A percentile compares a stretch with the other conserved stretches of the same genome.
Conservation (phyloP, 2,888 invertebrate genomes). For the Pachymerium ferrugineum region DNA sequence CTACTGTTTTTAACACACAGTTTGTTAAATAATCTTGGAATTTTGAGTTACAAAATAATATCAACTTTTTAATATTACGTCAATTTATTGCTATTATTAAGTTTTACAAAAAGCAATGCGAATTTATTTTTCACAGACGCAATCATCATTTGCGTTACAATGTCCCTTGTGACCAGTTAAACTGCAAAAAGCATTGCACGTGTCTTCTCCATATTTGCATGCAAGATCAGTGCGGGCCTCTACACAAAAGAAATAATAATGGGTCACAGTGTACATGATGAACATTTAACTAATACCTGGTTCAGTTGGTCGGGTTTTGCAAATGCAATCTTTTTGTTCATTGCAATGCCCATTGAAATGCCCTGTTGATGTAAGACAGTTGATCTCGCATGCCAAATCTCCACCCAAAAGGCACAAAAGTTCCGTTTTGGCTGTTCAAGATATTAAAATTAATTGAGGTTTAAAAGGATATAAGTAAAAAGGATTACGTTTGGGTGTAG, state of each 20-base stretch:
- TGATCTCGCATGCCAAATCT: conserved; percentile 16
- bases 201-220: background rate
- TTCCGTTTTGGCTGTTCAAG: background rate
- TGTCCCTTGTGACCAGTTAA: background rate
- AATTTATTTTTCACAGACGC: background rate
- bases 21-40: too few relatives aligned
- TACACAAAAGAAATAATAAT: background rate
- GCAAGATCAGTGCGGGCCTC: conserved; percentile 5
- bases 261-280: background rate
- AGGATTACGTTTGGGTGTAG: background rate
- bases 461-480: background rate
- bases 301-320: background rate
- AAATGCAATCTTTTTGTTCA: background rate
- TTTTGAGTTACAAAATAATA: too few relatives aligned
- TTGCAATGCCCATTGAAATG: conserved; percentile 9
- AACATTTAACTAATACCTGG: background rate
- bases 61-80: too few relatives aligned
- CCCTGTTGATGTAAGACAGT: background rate
- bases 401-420: conserved; percentile 8
- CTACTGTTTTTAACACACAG: too few relatives aligned
- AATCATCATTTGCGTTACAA: background rate
- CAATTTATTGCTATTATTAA: too few relatives aligned
- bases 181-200: background rate
- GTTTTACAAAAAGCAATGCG: too few relatives aligned
- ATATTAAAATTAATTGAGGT: background rate